Evolutionary conservation across 1,140 invertebrate genomes (phyloP), one percentile per base, ranked within the genome.

Genomic region (Adoxophyes honmai): DNA sequence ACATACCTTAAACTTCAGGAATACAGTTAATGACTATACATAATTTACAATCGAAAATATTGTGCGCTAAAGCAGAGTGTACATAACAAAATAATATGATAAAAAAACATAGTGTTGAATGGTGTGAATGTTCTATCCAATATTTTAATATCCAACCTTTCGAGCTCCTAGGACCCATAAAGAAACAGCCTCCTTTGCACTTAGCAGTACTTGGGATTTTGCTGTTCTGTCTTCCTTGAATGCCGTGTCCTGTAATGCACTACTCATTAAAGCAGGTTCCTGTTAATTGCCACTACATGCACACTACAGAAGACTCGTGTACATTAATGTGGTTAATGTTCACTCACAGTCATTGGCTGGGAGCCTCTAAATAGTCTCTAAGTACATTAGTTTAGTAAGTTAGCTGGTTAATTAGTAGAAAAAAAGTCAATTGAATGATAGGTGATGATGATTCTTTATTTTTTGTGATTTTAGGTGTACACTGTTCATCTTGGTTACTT

Each of bases 151-250:
- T 85, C 86, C 93, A 92, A 96, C 95, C 95, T 96, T 95, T 91
- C 94, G 92, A 90, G 94, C 94, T 91, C 94, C 94, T 92, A 95
- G 93, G 89, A 95, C 93, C 94, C 94, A 96, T 87, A 96, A 94
- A 90, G 94, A 95, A 92, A 96, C 93, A 92, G 95, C 95, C 92
- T 96, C 95, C 92, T 95, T 94, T 91, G 94, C 94, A 90, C 94
- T 95, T 91, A 96, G 93, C 91, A 95, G 94, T 91, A 92, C 92
- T 91, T 94, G 91, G 91, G 91, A 92, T 90, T 91, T 91, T 86
- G 91, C 89, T 85, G 91, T 89, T 83, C 83, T 78, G 79, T 89
- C 88, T 89, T 90, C 90, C 88, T 91, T 91, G 90, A 92, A 93
- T 90, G 90, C 92, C 89, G 91, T 90, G 85, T 93, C 92, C 92